Conservation (phyloP, 2,113 vertebrate species). For the Neofelis nebulosa region DNA sequence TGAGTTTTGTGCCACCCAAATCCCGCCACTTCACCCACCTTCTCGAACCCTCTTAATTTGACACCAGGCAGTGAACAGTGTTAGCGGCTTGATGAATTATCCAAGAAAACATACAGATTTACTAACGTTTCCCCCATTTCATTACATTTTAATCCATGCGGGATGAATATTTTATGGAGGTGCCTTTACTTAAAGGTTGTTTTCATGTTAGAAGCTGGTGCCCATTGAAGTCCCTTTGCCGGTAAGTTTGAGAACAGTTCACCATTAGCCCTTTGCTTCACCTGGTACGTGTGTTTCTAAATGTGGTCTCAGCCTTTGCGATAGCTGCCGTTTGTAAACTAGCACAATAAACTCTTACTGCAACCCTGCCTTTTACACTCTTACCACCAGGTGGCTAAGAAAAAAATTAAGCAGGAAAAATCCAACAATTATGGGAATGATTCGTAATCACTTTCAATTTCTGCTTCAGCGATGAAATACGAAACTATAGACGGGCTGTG, state of each 20-base stretch:
- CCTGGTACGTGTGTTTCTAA: neutral
- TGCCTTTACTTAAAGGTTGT: conserved; percentile 65
- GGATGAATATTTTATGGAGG: conserved; percentile 72
- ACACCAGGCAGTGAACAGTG: neutral
- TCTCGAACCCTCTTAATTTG: neutral
- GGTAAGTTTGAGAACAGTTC: conserved; percentile 26
- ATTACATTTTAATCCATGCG: conserved; percentile 69
- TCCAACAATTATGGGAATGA: neutral
- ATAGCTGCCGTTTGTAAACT: neutral
- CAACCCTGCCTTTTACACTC: conserved; percentile 76
- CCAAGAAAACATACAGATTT: conserved; percentile 1
- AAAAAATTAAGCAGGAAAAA: neutral
- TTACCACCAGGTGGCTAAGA: conserved; percentile 83
- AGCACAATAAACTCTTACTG: conserved; percentile 10
- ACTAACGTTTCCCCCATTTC: neutral
- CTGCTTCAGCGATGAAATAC: neutral
- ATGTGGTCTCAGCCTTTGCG: accelerated
- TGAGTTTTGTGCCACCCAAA: accelerated
- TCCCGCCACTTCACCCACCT: neutral
- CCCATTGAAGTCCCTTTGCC: conserved; percentile 47
- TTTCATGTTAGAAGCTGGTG: conserved; percentile 61
- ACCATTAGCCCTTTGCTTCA: neutral
- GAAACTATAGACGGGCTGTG: accelerated
- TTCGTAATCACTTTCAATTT: neutral
- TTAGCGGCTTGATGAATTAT: no score